Percentiles rank a stretch among this genome's conserved stretches.
phyloP scores from a whole-genome alignment of 2,113 vertebrate genomes.

The Clarias gariepinus region DNA sequence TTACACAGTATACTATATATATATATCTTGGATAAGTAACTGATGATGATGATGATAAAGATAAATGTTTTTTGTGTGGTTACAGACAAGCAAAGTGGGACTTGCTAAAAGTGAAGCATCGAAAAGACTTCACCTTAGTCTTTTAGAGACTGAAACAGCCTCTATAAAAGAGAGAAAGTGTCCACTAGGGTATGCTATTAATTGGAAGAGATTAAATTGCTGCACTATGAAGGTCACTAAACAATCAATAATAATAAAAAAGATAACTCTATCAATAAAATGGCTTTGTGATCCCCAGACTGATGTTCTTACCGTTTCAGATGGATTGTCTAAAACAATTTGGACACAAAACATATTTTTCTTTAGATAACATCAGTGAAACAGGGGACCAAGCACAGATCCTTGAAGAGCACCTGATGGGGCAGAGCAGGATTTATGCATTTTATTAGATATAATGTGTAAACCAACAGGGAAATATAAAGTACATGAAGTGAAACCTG shows the following conservation, averaged over 20 bases:
- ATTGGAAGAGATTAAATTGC: neutral
- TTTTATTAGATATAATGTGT: neutral
- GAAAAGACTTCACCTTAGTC: neutral
- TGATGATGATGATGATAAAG: neutral
- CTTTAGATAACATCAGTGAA: neutral
- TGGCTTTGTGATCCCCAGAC: neutral
- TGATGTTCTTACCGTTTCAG: neutral
- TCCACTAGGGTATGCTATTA: neutral
- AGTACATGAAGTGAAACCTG: neutral
- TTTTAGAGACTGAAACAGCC: neutral
- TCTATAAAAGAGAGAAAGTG: neutral
- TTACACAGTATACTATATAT: neutral
- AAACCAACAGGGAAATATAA: neutral
- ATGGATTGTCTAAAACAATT: neutral
- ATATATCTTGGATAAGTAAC: neutral
- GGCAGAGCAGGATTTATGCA: neutral
- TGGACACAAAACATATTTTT: neutral
- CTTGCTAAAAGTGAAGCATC: neutral
- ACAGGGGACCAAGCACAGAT: neutral
- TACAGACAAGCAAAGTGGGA: neutral
- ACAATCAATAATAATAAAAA: conserved; percentile 2
- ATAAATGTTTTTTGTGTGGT: neutral
- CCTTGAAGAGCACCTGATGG: neutral
- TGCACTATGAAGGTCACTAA: neutral
- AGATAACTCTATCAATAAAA: neutral